These are phyloP conservation scores for Trachelus stipa DNA, from an alignment of 2,888 invertebrate genomes.

Conservation along the genomic window DNA sequence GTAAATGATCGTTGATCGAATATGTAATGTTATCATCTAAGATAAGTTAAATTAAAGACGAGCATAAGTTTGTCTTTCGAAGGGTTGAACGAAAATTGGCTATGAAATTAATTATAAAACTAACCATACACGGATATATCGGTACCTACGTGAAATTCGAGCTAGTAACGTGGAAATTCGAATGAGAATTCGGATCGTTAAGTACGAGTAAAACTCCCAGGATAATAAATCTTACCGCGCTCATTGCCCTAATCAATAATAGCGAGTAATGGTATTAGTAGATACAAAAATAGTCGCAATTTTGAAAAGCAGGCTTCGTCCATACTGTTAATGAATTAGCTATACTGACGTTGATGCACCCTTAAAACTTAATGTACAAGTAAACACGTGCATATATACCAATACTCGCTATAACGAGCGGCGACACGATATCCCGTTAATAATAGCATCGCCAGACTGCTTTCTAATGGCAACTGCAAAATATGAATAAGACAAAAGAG, in stretches of 20 bases:
- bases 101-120: not conserved
- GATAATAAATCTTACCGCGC: not conserved
- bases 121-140: not conserved
- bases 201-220: not conserved
- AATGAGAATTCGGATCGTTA: not conserved
- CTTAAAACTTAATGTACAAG: not conserved
- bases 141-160: not conserved
- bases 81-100: not conserved
- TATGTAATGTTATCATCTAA: not conserved
- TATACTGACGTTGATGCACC: not conserved
- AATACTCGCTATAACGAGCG: not conserved
- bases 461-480: not conserved
- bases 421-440: not conserved
- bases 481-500: not conserved
- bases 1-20: not conserved
- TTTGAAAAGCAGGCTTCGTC: not conserved
- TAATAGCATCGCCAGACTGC: not conserved
- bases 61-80: not conserved
- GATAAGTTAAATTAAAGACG: not conserved
- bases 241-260: not conserved
- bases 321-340: not conserved
- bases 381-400: not conserved
- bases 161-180: not conserved
- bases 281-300: not conserved
- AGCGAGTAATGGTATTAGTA: not conserved